Conservation (phyloP, 1,140 invertebrate species). For the Megalonaias nervosa region DNA sequence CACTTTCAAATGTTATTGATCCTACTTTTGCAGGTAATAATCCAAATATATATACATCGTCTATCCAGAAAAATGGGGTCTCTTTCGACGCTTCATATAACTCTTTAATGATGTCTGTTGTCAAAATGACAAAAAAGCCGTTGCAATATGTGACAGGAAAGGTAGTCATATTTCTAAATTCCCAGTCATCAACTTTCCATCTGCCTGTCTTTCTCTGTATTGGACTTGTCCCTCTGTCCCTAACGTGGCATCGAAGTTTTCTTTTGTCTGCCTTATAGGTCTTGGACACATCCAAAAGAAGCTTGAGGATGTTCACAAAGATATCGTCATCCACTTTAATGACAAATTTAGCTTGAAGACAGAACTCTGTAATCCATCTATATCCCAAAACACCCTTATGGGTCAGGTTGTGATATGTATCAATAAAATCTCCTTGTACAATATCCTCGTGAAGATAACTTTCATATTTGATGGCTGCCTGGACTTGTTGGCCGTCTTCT, state of each 20-base stretch:
- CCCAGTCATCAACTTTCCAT: constrained; percentile 54
- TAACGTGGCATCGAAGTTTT: constrained; percentile 27
- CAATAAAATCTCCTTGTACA: constrained; percentile 84
- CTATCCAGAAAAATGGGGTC: constrained; percentile 45
- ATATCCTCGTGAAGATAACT: constrained; percentile 79
- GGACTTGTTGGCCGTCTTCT: constrained; percentile 11
- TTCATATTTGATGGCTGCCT: constrained; percentile 76
- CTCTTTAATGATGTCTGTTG: constrained; percentile 64
- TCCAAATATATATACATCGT: constrained; percentile 69
- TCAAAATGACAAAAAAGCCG: constrained; percentile 69
- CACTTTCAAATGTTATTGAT: constrained; percentile 16
- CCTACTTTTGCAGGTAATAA: constrained; percentile 64
- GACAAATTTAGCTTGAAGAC: constrained; percentile 73
- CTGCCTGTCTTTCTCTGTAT: constrained; percentile 53
- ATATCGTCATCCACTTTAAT: constrained; percentile 76
- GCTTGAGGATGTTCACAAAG: constrained; percentile 70
- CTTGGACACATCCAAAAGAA: constrained; percentile 42
- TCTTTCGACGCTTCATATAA: constrained; percentile 59
- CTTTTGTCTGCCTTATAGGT: constrained; percentile 20
- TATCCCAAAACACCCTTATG: constrained; percentile 82
- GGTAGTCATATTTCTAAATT: constrained; percentile 43
- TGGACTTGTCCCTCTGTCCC: constrained; percentile 38
- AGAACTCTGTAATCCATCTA: constrained; percentile 76
- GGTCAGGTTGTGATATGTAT: constrained; percentile 87
- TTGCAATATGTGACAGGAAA: constrained; percentile 67